Conservation (phyloP, 2,113 vertebrate genomes). For the Chrysemys picta region DNA sequence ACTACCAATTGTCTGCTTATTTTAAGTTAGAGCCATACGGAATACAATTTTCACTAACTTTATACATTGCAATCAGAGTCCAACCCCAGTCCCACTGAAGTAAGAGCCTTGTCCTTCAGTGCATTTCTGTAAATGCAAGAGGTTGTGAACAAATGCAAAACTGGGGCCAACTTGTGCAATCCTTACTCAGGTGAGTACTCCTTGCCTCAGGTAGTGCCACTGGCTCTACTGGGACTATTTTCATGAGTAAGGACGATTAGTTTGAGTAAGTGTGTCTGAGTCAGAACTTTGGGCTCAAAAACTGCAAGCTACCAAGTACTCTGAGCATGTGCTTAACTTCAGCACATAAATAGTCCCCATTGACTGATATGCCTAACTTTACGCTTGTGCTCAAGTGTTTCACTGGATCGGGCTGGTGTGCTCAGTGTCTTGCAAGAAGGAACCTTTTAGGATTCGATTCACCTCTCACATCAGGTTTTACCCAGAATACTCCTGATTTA, state of each 20-base stretch:
- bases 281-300: not conserved
- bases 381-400: not conserved
- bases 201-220: not conserved
- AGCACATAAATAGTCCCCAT: fast-evolving
- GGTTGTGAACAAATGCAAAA: not conserved
- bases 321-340: not conserved
- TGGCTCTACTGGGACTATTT: not conserved
- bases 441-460: not conserved
- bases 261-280: not conserved
- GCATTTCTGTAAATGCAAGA: not conserved
- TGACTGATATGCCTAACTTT: not conserved
- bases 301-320: not conserved
- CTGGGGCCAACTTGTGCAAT: not conserved
- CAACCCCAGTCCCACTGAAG: not conserved
- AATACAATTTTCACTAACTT: not conserved
- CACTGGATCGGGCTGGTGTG: conserved; percentile 6
- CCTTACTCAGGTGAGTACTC: not conserved
- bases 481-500: not conserved
- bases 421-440: not conserved
- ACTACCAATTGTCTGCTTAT: not conserved
- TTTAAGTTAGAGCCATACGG: not conserved
- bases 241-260: not conserved
- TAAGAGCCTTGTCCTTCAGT: not conserved
- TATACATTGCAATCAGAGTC: not conserved
- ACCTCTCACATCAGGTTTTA: not conserved